phyloP scores from a whole-genome alignment of 2,888 invertebrate genomes.

The Dicranocentrus wangi region DNA sequence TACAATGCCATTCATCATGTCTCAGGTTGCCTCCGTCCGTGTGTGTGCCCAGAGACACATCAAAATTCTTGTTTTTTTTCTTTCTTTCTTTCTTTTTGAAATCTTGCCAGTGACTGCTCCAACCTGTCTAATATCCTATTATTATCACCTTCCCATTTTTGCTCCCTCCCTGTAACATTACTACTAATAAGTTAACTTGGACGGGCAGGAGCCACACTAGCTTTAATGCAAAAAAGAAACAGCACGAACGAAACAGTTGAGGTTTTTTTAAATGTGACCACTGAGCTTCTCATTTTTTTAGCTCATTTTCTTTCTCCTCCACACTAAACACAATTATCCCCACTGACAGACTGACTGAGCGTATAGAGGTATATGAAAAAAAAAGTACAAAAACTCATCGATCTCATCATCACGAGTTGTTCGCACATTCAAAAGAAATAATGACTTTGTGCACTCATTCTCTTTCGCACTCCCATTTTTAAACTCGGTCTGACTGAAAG shows the following conservation, averaged over 20 bases:
- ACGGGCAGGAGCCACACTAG: too few species aligned
- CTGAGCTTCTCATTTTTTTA: slow-evolving; percentile 11
- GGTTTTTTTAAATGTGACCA: not conserved
- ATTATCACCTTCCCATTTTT: slow-evolving; percentile 39
- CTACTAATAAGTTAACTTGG: not conserved
- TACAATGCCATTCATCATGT: slow-evolving; percentile 35
- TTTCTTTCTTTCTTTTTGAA: slow-evolving; percentile 3
- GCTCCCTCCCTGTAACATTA: slow-evolving; percentile 12
- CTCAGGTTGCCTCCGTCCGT: slow-evolving; percentile 12
- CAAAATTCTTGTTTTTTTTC: too few species aligned
- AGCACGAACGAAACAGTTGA: slow-evolving; percentile 8
- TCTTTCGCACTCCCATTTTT: slow-evolving; percentile 33
- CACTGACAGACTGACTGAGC: too few species aligned
- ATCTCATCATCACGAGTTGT: not conserved
- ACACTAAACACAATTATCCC: slow-evolving; percentile 11
- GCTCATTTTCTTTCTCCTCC: not conserved
- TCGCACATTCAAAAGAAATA: slow-evolving; percentile 25
- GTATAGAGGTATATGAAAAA: too few species aligned
- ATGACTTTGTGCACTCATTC: slow-evolving; percentile 46
- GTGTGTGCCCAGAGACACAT: not conserved
- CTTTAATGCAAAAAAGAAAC: slow-evolving; percentile 22
- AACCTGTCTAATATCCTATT: slow-evolving; percentile 28
- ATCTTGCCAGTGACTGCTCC: not conserved
- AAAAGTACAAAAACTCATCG: slow-evolving; percentile 22
- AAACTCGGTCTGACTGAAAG: slow-evolving; percentile 49